phyloP scores from a whole-genome alignment of 2,888 invertebrate genomes.

The Leptothorax acervorum region DNA sequence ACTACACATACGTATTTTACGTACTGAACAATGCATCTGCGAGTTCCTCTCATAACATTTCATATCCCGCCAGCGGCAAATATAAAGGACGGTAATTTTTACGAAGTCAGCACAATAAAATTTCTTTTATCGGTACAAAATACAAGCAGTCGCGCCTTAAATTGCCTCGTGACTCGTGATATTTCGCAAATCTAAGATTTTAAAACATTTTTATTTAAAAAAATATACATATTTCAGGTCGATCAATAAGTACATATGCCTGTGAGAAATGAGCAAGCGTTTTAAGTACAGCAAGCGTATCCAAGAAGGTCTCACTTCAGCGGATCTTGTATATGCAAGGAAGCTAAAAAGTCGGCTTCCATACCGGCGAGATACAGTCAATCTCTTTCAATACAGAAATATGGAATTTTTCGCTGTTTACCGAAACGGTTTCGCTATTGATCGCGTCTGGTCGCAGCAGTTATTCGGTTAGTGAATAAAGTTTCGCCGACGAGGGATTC shows the following conservation, averaged over 20 bases:
- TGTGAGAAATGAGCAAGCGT: neutral
- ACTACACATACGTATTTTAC: conserved; percentile 23
- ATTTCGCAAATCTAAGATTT: neutral
- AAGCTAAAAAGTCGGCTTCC: neutral
- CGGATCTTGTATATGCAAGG: neutral
- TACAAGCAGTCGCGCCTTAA: neutral
- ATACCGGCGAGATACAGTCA: neutral
- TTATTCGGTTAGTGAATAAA: conserved; percentile 43
- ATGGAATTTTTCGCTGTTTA: conserved; percentile 38
- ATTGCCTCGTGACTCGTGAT: neutral
- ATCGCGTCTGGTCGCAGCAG: conserved; percentile 14
- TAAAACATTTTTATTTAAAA: neutral
- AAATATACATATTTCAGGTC: neutral
- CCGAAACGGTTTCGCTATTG: conserved; percentile 35
- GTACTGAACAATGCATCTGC: conserved; percentile 2
- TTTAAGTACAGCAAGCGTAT: neutral
- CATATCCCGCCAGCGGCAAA: neutral
- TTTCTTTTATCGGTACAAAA: neutral
- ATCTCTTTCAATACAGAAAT: conserved; percentile 5
- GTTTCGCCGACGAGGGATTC: conserved; percentile 26
- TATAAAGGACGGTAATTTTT: conserved; percentile 7
- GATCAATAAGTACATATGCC: neutral
- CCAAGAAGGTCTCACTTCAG: neutral
- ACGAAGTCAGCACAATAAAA: neutral
- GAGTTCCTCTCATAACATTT: neutral